Percentiles rank a stretch among this genome's conserved stretches.
phyloP scores from a whole-genome alignment of 2,888 invertebrate species.

The Caenorhabditis japonica region DNA sequence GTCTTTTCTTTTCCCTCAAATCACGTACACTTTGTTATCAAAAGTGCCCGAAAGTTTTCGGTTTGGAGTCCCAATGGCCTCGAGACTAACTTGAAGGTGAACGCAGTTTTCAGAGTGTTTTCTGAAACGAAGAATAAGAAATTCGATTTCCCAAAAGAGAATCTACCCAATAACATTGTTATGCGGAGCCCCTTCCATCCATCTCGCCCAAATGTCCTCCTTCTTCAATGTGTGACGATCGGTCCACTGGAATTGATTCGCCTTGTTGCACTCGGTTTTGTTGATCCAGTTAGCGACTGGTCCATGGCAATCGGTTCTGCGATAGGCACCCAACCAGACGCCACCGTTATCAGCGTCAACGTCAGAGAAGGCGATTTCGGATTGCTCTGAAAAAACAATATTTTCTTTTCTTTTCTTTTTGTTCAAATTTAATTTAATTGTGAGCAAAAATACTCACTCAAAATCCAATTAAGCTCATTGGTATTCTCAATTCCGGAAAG shows the following conservation, averaged over 20 bases:
- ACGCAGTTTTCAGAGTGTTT: conserved; percentile 16
- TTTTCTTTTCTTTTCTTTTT: not conserved
- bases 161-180: conserved; percentile 12
- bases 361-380: not conserved
- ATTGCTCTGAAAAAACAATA: conserved; percentile 8
- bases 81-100: conserved; percentile 26
- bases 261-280: conserved; percentile 10
- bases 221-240: conserved; percentile 13
- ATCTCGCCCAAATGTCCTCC: conserved; percentile 12
- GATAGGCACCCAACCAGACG: conserved; percentile 38
- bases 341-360: conserved; percentile 13
- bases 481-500: conserved; percentile 27
- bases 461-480: conserved; percentile 16
- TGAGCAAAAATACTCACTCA: conserved; percentile 1
- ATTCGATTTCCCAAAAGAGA: too few relatives aligned
- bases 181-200: conserved; percentile 39
- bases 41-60: conserved; percentile 11
- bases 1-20: not conserved
- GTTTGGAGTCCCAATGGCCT: not conserved
- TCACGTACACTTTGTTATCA: conserved; percentile 28
- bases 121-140: too few relatives aligned
- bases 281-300: not conserved
- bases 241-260: conserved; percentile 31
- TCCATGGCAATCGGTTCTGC: conserved; percentile 12
- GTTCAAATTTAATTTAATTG: not conserved